A percentile compares a stretch with the other conserved stretches of the same genome.
phyloP scores from a whole-genome alignment of 2,888 invertebrate genomes.

The Cremastinae sp. region DNA sequence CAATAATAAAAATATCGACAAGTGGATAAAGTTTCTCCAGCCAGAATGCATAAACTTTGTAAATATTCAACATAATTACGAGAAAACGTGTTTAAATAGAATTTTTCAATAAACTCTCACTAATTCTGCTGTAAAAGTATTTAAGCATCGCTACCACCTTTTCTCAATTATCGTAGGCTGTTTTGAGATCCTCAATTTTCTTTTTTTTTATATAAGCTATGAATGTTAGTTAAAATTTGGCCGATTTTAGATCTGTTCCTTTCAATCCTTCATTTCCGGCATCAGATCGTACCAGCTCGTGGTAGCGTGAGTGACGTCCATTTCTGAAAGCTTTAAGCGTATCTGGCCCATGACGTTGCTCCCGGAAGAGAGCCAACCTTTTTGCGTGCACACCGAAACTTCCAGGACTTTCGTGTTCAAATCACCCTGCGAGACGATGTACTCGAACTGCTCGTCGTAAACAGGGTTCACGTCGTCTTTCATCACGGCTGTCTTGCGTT shows the following conservation, averaged over 20 bases:
- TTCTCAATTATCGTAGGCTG: background rate
- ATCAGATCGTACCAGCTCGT: constrained; percentile 89
- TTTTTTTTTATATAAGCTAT: constrained; percentile 6
- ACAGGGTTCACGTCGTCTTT: constrained; percentile 95
- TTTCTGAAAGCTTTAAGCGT: constrained; percentile 85
- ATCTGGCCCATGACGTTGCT: constrained; percentile 93
- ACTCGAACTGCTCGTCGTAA: constrained; percentile 96
- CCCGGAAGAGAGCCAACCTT: constrained; percentile 90
- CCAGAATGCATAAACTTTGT: constrained; percentile 9
- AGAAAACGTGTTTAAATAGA: background rate
- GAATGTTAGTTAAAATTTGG: constrained; percentile 6
- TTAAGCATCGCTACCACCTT: background rate
- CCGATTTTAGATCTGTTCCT: constrained; percentile 6
- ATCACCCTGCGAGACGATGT: constrained; percentile 91
- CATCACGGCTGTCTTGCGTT: constrained; percentile 91
- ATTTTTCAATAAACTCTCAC: constrained; percentile 19
- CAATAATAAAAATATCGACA: background rate
- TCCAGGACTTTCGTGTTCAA: constrained; percentile 89
- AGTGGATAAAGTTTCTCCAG: background rate
- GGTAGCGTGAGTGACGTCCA: constrained; percentile 86
- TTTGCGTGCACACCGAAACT: constrained; percentile 93
- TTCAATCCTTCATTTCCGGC: constrained; percentile 82
- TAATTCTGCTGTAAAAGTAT: background rate
- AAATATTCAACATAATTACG: constrained; percentile 14
- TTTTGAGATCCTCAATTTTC: background rate